Base-by-base conservation (phyloP, 2,113 vertebrate species). In the Polyodon spathula region DNA sequence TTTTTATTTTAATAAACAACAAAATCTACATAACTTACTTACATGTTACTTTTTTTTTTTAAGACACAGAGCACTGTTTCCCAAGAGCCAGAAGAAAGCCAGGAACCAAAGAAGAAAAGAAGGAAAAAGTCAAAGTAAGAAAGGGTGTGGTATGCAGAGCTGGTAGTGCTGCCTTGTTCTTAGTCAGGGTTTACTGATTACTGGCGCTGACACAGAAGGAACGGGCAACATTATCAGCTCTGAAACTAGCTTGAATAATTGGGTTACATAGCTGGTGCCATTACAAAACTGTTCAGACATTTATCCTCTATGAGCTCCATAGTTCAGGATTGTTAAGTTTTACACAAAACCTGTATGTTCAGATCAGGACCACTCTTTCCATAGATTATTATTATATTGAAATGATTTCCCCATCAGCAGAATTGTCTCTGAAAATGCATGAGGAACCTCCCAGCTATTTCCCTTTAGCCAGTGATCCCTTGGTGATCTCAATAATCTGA, bases 401-500 rank as follows among this genome's bases (percentile, higher is more conserved):
- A 37, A 14, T 2, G 5, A 44, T 38, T 3, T 39, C 51, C 39
- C 12, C 37, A 9, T 6, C 14, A 46, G 8, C 4, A 57, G 1
- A 48, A 59, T 46, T 9, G 3, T 37, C 56, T 16, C n/a, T 40
- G 44, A 14, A 4, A 41, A n/a, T 50, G 15, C 16, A 14, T n/a
- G 52, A 40, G 52, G n/a, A 4, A 15, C n/a, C 37, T 48, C 41
- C 53, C 27, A 12, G 12, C 68, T 66, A 62, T 79, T 72, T 88
- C 8, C 64, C 67, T 75, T 90, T 93, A 48, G 73, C 77, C 72
- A 98, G 72, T 0, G 89, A 92, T 50, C 94, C 93, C 82, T 90
- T 89, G 62, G 93, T 97, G 80, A 92, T 85, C 77, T 92, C 65
- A 42, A 96, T 78, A 60, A 94, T 84, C 80, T 94, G 86, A 78